Evolutionary conservation across 2,113 vertebrate genomes (phyloP).

Genomic region (Telmatochromis brichardi): DNA sequence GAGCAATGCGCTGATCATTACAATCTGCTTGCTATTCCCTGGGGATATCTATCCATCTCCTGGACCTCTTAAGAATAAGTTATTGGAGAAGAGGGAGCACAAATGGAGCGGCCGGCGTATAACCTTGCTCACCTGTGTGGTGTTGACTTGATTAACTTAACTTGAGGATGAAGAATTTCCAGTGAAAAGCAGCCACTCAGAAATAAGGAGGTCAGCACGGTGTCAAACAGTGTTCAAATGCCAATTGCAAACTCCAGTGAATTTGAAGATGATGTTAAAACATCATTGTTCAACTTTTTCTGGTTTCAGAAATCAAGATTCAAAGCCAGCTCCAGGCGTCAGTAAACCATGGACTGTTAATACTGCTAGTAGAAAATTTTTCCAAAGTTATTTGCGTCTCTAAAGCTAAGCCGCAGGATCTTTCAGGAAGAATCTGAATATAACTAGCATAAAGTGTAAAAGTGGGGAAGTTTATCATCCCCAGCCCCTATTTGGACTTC

Average conservation of each 20-base stretch:
- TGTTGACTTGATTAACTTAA: neutral
- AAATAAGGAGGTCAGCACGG: neutral
- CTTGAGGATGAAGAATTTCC: neutral
- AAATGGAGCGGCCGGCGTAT: neutral
- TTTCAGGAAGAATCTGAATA: neutral
- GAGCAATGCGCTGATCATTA: neutral
- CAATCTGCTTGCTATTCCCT: neutral
- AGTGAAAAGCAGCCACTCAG: neutral
- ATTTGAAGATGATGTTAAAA: neutral
- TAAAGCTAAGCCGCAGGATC: neutral
- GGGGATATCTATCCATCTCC: neutral
- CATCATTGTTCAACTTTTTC: neutral
- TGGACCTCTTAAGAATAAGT: rapidly evolving
- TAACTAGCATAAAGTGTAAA: neutral
- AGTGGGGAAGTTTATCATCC: neutral
- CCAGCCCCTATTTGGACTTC: neutral
- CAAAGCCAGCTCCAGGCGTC: neutral
- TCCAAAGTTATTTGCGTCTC: neutral
- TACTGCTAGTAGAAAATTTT: neutral
- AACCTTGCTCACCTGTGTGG: neutral
- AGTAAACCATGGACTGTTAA: neutral
- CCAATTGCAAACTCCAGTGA: neutral
- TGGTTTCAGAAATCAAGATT: neutral
- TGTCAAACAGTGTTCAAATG: neutral
- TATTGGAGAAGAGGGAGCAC: neutral